phyloP scores from a whole-genome alignment of 2,888 invertebrate genomes.

The Drosophila prostipennis region DNA sequence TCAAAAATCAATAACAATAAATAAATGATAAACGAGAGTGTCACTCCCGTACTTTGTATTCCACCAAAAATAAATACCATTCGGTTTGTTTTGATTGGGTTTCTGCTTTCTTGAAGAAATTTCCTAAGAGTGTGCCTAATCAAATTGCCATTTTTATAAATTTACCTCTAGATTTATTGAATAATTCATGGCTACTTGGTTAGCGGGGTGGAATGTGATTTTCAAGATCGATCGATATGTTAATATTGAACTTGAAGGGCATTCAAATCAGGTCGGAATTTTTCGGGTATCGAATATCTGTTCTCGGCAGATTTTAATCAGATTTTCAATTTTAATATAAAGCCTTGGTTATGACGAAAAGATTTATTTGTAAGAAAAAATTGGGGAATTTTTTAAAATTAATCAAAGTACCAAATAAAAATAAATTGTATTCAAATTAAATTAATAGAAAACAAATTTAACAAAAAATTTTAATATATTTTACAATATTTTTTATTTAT shows the following conservation, averaged over 20 bases:
- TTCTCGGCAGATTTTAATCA: not conserved
- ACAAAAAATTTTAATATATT: not conserved
- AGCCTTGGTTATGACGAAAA: not conserved
- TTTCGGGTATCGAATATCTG: conserved; percentile 6
- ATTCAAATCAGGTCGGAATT: conserved; percentile 27
- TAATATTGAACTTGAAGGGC: conserved; percentile 42
- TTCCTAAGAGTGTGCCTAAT: conserved; percentile 57
- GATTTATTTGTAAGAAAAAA: too few species aligned
- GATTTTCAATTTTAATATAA: too few species aligned
- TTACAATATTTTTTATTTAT: not conserved
- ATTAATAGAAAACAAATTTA: too few species aligned
- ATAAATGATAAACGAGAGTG: conserved; percentile 74
- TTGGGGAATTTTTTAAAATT: too few species aligned
- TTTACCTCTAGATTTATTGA: conserved; percentile 66
- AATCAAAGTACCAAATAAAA: too few species aligned
- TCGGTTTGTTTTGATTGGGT: conserved; percentile 39
- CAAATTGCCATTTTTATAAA: conserved; percentile 78
- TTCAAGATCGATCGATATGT: conserved; percentile 22
- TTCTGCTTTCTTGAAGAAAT: conserved; percentile 22
- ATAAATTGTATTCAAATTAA: too few species aligned
- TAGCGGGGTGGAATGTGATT: conserved; percentile 24
- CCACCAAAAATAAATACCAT: conserved; percentile 39
- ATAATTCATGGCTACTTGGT: conserved; percentile 35
- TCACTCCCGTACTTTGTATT: conserved; percentile 69
- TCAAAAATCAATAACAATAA: conserved; percentile 81